Evolutionary conservation across 1,140 invertebrate genomes (phyloP).

Genomic region (Belonocnema kinseyi): DNA sequence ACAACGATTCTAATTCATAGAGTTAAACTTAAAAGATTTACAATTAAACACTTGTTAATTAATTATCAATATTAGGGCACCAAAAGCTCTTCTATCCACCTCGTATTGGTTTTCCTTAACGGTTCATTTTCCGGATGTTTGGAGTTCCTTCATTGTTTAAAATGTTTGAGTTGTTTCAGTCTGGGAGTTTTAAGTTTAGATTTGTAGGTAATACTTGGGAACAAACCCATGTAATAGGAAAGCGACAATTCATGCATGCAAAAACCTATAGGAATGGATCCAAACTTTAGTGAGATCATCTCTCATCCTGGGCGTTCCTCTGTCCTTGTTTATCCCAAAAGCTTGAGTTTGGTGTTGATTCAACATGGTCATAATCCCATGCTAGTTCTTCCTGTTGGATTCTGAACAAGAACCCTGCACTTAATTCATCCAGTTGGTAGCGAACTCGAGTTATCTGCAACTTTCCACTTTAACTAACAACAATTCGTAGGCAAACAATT

Average conservation of each 20-base stretch:
- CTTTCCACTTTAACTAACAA: conserved; percentile 72
- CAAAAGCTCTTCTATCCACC: no score
- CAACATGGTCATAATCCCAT: conserved; percentile 32
- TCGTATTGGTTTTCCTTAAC: no score
- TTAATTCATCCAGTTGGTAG: conserved; percentile 50
- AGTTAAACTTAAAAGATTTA: neutral
- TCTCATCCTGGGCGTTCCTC: neutral
- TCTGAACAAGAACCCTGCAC: conserved; percentile 39
- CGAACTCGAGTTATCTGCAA: conserved; percentile 66
- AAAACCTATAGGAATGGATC: conserved; percentile 28
- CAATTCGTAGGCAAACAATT: conserved; percentile 71
- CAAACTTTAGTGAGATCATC: neutral
- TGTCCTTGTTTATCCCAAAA: conserved; percentile 18
- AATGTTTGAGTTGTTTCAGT: neutral
- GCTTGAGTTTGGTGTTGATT: conserved; percentile 44
- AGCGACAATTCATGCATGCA: neutral
- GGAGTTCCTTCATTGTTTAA: no score
- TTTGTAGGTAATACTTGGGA: neutral
- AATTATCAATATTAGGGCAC: no score
- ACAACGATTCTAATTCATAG: neutral
- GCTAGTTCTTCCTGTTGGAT: conserved; percentile 38
- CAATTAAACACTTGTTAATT: no score
- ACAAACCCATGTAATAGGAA: neutral
- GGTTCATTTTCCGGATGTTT: no score
- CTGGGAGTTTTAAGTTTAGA: neutral